These are phyloP conservation scores for Amphipoea lucens DNA, from an alignment of 2,888 invertebrate species.

Conservation along the genomic window DNA sequence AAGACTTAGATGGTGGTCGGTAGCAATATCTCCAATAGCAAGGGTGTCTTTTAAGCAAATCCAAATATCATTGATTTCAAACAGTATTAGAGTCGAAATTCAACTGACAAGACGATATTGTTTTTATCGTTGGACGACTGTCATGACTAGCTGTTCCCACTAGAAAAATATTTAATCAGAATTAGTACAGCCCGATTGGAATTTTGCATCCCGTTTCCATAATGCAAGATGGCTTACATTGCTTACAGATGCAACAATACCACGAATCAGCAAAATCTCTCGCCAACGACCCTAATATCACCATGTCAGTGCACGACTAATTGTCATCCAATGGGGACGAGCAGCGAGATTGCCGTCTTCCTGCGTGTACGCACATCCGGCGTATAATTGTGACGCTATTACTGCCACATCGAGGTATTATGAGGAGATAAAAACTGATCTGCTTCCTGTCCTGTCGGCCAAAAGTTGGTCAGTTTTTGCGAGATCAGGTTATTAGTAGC, in stretches of 20 bases:
- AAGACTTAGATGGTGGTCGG: not conserved
- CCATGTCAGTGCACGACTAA: conserved; percentile 64
- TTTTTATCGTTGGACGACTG: not conserved
- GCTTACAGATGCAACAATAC: not conserved
- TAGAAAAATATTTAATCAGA: not conserved
- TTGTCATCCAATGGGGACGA: conserved; percentile 69
- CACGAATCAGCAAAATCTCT: conserved; percentile 20
- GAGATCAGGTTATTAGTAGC: conserved; percentile 24
- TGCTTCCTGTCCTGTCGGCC: conserved; percentile 48
- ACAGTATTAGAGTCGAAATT: not conserved
- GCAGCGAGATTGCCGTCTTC: conserved; percentile 73
- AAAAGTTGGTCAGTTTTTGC: conserved; percentile 51
- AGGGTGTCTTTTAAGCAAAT: not conserved
- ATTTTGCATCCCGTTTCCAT: not conserved
- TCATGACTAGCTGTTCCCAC: not conserved
- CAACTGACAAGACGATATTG: not conserved
- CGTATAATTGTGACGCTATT: conserved; percentile 60
- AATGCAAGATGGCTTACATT: not conserved
- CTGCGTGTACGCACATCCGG: conserved; percentile 67
- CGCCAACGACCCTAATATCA: conserved; percentile 20
- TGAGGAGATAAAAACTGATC: conserved; percentile 48
- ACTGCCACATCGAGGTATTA: conserved; percentile 51
- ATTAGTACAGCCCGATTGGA: not conserved
- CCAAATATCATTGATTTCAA: not conserved
- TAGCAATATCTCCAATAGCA: not conserved